A percentile compares a stretch with the other conserved stretches of the same genome.
Conservation (phyloP, 2,888 invertebrate species). For the Mimas tiliae region DNA sequence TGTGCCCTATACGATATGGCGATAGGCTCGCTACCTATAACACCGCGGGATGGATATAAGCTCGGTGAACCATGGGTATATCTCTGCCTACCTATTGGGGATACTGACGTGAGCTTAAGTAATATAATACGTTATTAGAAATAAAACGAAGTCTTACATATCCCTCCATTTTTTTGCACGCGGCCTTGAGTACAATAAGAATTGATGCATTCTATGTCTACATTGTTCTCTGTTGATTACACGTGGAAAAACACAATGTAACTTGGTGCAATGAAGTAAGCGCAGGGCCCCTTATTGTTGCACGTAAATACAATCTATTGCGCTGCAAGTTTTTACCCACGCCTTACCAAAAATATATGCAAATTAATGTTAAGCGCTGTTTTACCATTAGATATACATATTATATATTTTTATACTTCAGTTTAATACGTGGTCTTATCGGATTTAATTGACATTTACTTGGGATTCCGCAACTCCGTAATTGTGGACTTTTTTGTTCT, state of each 20-base stretch:
- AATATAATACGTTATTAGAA: neutral
- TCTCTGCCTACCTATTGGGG: too few species aligned
- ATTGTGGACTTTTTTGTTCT: neutral
- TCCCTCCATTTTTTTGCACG: neutral
- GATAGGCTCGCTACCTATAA: too few species aligned
- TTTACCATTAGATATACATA: too few species aligned
- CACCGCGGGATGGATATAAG: too few species aligned
- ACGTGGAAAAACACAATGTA: slow-evolving; percentile 7
- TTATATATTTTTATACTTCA: too few species aligned
- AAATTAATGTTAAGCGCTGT: neutral
- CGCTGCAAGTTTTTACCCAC: neutral
- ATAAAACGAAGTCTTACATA: neutral
- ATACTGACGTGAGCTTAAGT: too few species aligned
- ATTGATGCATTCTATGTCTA: neutral
- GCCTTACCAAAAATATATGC: neutral
- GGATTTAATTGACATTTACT: too few species aligned
- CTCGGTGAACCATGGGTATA: too few species aligned
- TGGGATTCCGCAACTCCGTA: too few species aligned
- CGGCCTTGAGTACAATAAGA: neutral
- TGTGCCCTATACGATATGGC: too few species aligned
- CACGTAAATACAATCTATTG: neutral
- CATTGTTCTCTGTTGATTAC: slow-evolving; percentile 16
- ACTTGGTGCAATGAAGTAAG: neutral
- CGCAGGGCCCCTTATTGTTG: slow-evolving; percentile 8
- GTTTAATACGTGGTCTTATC: too few species aligned